Conservation (phyloP, 1,140 invertebrate genomes). For the Bombyx mandarina region DNA sequence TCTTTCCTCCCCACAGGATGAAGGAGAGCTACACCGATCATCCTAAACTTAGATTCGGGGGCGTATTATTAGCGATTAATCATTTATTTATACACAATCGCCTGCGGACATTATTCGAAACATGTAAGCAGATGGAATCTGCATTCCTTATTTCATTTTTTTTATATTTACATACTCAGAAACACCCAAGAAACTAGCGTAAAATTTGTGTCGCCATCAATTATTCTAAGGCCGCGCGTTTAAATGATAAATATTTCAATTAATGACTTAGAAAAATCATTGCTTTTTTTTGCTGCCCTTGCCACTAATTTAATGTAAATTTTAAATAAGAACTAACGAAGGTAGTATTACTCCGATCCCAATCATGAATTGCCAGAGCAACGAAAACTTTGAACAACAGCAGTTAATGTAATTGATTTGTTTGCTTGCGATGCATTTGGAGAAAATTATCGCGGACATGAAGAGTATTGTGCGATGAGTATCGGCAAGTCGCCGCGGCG, state of each 20-base stretch:
- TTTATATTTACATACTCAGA: no score
- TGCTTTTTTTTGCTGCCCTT: no score
- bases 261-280: no score
- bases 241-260: no score
- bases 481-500: slow-evolving; percentile 54
- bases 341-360: no score
- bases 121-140: slow-evolving; percentile 47
- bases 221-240: no score
- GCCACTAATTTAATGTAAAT: no score
- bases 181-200: slow-evolving; percentile 18
- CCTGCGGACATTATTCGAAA: slow-evolving; percentile 70
- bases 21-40: slow-evolving; percentile 48
- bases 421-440: not conserved
- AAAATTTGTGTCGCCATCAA: slow-evolving; percentile 67
- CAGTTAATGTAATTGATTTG: no score
- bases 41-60: slow-evolving; percentile 48
- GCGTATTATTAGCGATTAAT: slow-evolving; percentile 66
- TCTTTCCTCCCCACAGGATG: slow-evolving; percentile 37
- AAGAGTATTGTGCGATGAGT: slow-evolving; percentile 54
- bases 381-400: no score
- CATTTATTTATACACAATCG: slow-evolving; percentile 50
- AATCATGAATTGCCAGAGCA: no score
- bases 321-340: no score
- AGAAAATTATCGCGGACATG: slow-evolving; percentile 58
- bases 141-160: no score